Conservation (phyloP, 2,888 invertebrate species). For the Ceramica pisi region DNA sequence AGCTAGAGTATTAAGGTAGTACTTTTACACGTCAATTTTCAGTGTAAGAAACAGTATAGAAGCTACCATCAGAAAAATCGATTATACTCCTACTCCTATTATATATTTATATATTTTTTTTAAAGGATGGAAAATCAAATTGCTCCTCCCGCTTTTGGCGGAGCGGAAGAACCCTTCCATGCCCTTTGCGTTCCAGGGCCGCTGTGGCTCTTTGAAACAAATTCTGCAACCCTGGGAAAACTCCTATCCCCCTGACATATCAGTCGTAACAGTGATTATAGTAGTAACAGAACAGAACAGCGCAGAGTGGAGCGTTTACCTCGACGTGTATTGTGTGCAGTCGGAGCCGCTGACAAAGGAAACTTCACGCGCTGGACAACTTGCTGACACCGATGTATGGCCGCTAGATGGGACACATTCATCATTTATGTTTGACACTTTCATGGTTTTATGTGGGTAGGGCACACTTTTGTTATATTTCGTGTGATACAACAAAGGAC, state of each 20-base stretch:
- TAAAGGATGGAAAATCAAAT: no score
- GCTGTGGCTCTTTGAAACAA: no score
- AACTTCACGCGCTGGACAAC: conserved; percentile 66
- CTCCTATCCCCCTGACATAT: neutral
- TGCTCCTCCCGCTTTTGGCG: no score
- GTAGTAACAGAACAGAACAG: conserved; percentile 30
- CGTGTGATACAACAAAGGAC: no score
- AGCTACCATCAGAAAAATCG: neutral
- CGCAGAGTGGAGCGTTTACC: conserved; percentile 61
- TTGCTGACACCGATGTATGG: conserved; percentile 51
- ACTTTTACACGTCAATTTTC: no score
- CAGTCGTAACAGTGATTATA: conserved; percentile 23
- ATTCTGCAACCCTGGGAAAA: no score
- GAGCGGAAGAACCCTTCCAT: no score
- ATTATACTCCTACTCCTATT: neutral
- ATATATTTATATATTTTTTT: no score
- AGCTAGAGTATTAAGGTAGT: no score
- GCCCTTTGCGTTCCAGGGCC: no score
- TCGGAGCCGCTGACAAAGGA: conserved; percentile 71
- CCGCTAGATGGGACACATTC: conserved; percentile 33
- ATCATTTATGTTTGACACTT: conserved; percentile 1
- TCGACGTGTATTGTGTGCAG: conserved; percentile 60
- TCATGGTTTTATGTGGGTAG: neutral
- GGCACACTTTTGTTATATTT: neutral
- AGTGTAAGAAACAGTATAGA: no score